Conservation (phyloP, 2,888 invertebrate species). For the Labia minor region DNA sequence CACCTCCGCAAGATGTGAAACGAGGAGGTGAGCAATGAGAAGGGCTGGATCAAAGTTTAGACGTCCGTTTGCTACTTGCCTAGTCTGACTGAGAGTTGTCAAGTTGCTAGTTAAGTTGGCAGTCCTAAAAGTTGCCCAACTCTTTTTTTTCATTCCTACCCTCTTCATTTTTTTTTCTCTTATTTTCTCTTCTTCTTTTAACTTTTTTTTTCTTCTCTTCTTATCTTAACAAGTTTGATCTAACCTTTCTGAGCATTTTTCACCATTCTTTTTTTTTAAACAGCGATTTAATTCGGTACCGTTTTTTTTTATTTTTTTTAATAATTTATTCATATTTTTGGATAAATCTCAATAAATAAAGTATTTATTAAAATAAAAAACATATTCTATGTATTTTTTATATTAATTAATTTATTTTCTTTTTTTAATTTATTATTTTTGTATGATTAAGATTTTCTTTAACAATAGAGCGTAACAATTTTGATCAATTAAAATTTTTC, state of each 20-base stretch:
- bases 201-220: conserved; percentile 18
- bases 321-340: no score
- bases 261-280: conserved; percentile 33
- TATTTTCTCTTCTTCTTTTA: conserved; percentile 19
- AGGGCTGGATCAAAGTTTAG: conserved; percentile 13
- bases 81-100: conserved; percentile 13
- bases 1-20: conserved; percentile 1
- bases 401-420: no score
- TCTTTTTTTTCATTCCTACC: conserved; percentile 8
- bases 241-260: conserved; percentile 15
- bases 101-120: background rate
- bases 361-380: no score
- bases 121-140: background rate
- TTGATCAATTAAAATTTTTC: no score
- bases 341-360: no score
- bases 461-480: no score
- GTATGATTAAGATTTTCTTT: no score
- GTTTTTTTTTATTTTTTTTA: no score
- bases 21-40: background rate
- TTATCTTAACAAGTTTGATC: conserved; percentile 23
- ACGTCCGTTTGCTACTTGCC: conserved; percentile 13
- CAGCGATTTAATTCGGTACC: conserved; percentile 43
- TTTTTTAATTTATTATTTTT: no score
- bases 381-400: no score
- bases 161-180: conserved; percentile 21